Base-by-base conservation (phyloP, 1,140 invertebrate species). In the Hyles euphorbiae region DNA sequence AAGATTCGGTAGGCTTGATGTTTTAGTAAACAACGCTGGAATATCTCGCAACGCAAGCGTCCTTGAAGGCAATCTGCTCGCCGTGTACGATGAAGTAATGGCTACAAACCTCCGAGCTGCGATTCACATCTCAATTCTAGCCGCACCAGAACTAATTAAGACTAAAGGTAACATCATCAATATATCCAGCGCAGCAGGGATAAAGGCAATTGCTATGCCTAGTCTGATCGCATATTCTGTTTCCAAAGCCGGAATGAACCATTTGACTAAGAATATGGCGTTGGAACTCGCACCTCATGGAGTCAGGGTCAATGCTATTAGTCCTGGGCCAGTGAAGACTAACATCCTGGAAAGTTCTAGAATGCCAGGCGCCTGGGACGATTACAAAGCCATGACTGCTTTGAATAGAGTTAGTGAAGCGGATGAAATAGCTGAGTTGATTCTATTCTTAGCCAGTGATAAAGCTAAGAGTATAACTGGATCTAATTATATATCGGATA, bases 261-360 rank as follows among this genome's bases (percentile, higher is more conserved):
- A 50, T 32, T 91, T 98, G 49, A 97, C 96, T 0, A 90, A 93
- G 67, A 95, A 94, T 65, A 81, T 90, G 7, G 93, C 93, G 8
- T 88, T 96, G 66, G 95, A 96, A 78, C 83, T 96, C 22, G 95
- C 93, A 3, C 58, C 90, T 0, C 94, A 95, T 82, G 91, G 93
- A 67, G 92, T 97, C 1, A 88, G 96, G 58, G 95, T 96, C 0
- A 97, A 97, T 84, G 89, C 92, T 32, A 94, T 96, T 0, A 95
- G 95, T 87, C 95, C 96, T 12, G 95, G 94, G 53, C 93, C 95
- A 1, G 90, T 93, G 53, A 72, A 92, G 2, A 96, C 95, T 5
- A 93, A 96, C 67, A 72, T 96, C n/a, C 22, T 56, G 34, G 45
- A 56, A 33, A 33, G 4, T 32, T 33, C 22, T 34, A 44, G 22